Evolutionary conservation across 2,113 vertebrate species (phyloP).

Genomic region (Microcebus tavaratra): DNA sequence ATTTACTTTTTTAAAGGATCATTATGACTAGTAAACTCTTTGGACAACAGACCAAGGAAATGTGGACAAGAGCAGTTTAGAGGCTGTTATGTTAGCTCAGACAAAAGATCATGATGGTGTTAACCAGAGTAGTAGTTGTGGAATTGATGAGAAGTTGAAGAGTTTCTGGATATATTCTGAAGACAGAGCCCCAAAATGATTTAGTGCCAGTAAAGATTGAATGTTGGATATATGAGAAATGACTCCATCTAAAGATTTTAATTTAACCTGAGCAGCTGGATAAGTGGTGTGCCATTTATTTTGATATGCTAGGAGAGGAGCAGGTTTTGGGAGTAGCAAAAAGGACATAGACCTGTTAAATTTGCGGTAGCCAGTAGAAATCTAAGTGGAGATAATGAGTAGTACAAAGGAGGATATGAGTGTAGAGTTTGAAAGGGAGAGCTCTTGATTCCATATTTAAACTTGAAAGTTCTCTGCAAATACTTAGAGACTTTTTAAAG

Average conservation of each 20-base stretch:
- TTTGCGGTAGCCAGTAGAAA: background rate
- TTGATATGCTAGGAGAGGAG: background rate
- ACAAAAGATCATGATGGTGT: background rate
- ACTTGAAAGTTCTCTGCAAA: background rate
- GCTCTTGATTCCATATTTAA: background rate
- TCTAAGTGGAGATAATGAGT: background rate
- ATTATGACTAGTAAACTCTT: background rate
- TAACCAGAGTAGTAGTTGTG: background rate
- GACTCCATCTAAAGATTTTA: background rate
- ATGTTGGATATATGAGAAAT: background rate
- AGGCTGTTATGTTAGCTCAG: background rate
- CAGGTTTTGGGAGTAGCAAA: background rate
- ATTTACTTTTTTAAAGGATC: background rate
- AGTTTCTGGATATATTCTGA: background rate
- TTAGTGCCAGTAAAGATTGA: background rate
- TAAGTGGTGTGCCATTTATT: background rate
- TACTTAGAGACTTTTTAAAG: background rate
- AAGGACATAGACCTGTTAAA: background rate
- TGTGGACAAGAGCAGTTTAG: background rate
- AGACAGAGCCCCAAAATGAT: background rate
- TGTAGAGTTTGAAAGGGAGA: background rate
- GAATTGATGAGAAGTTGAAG: background rate
- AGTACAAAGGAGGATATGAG: background rate
- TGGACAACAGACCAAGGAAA: background rate
- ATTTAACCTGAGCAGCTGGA: background rate